A percentile compares a stretch with the other conserved stretches of the same genome.
Conservation (phyloP, 2,113 vertebrate genomes). For the Actenoides lindsayi region DNA sequence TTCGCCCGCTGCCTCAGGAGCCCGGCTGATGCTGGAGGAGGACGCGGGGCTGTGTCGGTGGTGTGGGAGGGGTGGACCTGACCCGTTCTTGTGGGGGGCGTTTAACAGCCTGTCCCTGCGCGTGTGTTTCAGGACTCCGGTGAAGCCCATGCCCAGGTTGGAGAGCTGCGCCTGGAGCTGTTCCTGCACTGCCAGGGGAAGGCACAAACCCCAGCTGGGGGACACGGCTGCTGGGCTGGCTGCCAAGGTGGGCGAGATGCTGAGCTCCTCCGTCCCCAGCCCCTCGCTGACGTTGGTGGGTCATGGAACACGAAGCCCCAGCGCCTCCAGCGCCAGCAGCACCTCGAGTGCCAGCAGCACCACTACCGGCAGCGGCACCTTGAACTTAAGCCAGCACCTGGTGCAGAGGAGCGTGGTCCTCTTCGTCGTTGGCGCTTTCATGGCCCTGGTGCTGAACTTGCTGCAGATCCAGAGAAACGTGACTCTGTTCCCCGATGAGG, state of each 20-base stretch:
- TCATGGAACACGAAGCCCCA: background rate
- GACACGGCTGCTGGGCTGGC: slow-evolving; percentile 72
- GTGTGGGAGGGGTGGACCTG: background rate
- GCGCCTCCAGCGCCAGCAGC: background rate
- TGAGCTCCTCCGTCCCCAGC: background rate
- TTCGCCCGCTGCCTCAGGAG: no score
- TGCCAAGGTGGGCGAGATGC: slow-evolving; percentile 80
- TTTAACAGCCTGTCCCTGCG: background rate
- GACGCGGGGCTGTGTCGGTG: rapidly evolving
- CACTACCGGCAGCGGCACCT: background rate
- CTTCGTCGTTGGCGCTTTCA: slow-evolving; percentile 90
- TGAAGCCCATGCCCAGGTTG: slow-evolving; percentile 83
- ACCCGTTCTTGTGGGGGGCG: no score
- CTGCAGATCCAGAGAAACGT: slow-evolving; percentile 94
- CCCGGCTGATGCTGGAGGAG: background rate
- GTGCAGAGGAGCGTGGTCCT: slow-evolving; percentile 91
- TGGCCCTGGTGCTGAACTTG: slow-evolving; percentile 95
- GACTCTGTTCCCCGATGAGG: slow-evolving; percentile 92
- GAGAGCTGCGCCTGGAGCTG: slow-evolving; percentile 88
- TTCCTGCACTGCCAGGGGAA: slow-evolving; percentile 73
- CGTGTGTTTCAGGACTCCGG: background rate
- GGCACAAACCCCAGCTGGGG: slow-evolving; percentile 66
- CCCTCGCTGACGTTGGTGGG: slow-evolving; percentile 9
- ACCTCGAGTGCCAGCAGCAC: background rate
- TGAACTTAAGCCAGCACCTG: slow-evolving; percentile 81